A percentile compares a stretch with the other conserved stretches of the same genome.
Evolutionary conservation across 2,797 vertebrate species (phyloP).

Genomic region (Phrynocephalus guinanensis): DNA sequence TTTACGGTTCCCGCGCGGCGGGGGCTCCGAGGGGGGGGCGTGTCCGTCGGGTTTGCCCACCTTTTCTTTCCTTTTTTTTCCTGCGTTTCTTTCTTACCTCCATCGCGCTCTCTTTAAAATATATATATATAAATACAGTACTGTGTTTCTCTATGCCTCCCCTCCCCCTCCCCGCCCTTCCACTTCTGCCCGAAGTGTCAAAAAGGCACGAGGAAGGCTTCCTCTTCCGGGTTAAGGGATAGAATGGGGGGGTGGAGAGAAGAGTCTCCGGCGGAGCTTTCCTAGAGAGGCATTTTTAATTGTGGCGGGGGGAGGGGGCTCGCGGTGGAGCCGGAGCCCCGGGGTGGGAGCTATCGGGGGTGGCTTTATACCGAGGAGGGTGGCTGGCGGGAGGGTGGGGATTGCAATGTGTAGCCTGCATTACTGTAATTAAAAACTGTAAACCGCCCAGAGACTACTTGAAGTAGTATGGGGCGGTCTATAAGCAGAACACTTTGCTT

Average conservation of each 20-base stretch:
- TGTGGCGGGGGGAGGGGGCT: not conserved
- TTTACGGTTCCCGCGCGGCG: too few species aligned
- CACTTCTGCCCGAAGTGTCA: not conserved
- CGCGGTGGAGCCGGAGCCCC: not conserved
- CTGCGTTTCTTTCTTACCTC: not conserved
- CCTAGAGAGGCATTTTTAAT: not conserved
- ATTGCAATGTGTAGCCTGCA: too few species aligned
- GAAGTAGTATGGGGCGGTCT: too few species aligned
- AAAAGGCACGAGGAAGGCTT: not conserved
- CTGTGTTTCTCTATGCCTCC: too few species aligned
- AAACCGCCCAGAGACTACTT: too few species aligned
- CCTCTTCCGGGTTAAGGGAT: slow-evolving; percentile 15
- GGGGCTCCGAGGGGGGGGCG: too few species aligned
- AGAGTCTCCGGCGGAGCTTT: not conserved
- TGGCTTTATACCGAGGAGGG: not conserved
- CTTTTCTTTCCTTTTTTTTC: not conserved
- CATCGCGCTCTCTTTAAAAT: not conserved
- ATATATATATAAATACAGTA: too few species aligned
- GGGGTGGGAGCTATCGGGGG: not conserved
- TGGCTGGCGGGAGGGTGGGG: not conserved
- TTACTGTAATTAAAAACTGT: too few species aligned
- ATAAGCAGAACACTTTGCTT: too few species aligned
- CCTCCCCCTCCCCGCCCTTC: not conserved
- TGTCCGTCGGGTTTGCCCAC: not conserved
- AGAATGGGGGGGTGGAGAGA: not conserved